Percentiles rank a stretch among this genome's conserved stretches.
phyloP scores from a whole-genome alignment of 2,888 invertebrate species.

The Artemia sp. region DNA sequence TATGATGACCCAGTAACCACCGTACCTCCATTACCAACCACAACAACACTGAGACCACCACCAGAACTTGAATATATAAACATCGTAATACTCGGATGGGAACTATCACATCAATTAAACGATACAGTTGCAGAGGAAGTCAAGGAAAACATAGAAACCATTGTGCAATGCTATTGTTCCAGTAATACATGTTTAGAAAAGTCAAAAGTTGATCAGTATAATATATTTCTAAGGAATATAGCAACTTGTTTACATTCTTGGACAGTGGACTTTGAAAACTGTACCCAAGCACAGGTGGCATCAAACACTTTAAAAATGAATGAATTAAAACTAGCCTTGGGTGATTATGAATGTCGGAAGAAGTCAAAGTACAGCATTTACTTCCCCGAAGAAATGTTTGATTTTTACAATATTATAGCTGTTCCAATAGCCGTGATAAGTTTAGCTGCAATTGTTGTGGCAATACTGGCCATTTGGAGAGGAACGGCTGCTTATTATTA shows the following conservation, averaged over 20 bases:
- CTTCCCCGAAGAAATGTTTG: slow-evolving; percentile 2
- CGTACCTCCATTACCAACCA: neutral
- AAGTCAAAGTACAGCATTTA: neutral
- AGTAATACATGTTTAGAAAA: too few relatives aligned
- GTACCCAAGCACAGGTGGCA: neutral
- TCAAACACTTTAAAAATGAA: neutral
- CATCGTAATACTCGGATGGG: neutral
- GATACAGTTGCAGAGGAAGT: neutral
- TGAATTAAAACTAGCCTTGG: neutral
- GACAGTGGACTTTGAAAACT: neutral
- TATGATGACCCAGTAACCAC: neutral
- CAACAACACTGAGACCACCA: slow-evolving; percentile 3
- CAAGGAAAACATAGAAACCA: neutral
- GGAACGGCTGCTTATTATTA: neutral
- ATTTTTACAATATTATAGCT: neutral
- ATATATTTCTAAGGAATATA: neutral
- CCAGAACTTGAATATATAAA: neutral
- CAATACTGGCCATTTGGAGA: neutral
- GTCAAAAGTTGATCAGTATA: neutral
- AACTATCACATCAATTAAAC: neutral
- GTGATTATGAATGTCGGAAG: neutral
- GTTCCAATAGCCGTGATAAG: slow-evolving; percentile 3
- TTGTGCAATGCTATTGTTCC: neutral
- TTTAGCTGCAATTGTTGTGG: neutral
- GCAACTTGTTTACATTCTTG: neutral